A percentile compares a stretch with the other conserved stretches of the same genome.
Conservation (phyloP, 2,797 vertebrate species). For the Uromys caudimaculatus region DNA sequence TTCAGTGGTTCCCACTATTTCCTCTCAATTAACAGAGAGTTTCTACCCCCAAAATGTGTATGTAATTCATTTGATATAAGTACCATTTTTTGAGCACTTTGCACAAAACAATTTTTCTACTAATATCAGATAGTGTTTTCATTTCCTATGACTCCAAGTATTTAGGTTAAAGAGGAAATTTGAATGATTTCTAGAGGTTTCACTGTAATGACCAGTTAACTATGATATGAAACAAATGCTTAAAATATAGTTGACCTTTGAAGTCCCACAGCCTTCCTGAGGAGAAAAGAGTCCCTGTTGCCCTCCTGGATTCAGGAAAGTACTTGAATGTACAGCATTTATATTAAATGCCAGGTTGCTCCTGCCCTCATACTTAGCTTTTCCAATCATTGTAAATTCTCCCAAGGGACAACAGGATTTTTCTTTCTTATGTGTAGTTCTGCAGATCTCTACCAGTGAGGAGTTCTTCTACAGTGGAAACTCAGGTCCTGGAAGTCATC, state of each 20-base stretch:
- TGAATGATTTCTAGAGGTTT: neutral
- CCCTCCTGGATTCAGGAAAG: neutral
- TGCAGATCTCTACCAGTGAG: slow-evolving; percentile 31
- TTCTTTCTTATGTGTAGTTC: neutral
- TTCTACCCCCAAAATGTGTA: neutral
- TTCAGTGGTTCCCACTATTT: neutral
- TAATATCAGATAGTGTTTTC: neutral
- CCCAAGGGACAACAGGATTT: neutral
- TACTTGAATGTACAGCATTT: neutral
- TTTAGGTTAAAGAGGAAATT: slow-evolving; percentile 53
- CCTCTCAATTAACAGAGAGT: neutral
- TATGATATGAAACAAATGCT: neutral
- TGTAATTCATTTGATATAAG: neutral
- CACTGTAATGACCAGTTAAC: neutral
- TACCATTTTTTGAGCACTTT: neutral
- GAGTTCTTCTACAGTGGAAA: slow-evolving; percentile 68
- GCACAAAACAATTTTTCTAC: neutral
- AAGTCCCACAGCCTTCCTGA: neutral
- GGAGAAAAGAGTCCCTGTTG: neutral
- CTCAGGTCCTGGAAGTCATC: slow-evolving; percentile 34
- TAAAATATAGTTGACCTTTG: neutral
- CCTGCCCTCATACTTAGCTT: neutral
- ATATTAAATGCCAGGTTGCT: neutral
- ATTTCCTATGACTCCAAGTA: slow-evolving; percentile 1
- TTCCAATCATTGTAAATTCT: neutral